A percentile compares a stretch with the other conserved stretches of the same genome.
Evolutionary conservation across 2,797 vertebrate species (phyloP).

Genomic region (Halcyon leucocephala): DNA sequence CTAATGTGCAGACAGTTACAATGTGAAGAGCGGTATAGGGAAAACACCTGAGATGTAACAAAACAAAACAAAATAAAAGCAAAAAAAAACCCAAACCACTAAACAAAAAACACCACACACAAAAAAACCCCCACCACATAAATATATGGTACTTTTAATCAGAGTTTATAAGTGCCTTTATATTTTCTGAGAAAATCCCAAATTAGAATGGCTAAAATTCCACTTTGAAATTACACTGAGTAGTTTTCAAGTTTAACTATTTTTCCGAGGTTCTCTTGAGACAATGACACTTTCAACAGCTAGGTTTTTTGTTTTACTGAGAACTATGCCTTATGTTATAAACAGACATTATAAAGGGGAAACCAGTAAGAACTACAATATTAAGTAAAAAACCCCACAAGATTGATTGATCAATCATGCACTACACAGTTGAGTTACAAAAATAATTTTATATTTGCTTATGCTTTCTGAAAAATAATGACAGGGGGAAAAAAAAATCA

Average conservation of each 20-base stretch:
- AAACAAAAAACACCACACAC: neutral
- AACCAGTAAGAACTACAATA: neutral
- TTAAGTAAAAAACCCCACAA: neutral
- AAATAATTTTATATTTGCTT: neutral
- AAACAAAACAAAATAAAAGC: neutral
- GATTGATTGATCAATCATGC: neutral
- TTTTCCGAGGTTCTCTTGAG: neutral
- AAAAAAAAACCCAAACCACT: neutral
- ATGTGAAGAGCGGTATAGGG: neutral
- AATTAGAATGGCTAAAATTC: neutral
- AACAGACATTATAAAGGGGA: neutral
- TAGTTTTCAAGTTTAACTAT: neutral
- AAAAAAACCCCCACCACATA: neutral
- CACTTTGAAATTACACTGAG: neutral
- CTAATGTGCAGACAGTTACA: conserved; percentile 21
- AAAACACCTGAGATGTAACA: neutral
- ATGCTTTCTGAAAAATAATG: neutral
- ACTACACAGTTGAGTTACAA: neutral
- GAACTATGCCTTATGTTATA: neutral
- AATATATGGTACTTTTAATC: neutral
- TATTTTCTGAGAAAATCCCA: neutral
- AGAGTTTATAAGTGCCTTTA: neutral
- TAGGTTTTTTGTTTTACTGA: neutral
- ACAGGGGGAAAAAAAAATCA: neutral
- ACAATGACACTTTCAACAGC: neutral